Evolutionary conservation across 2,888 invertebrate genomes (phyloP), one percentile per base, ranked within the genome.

Genomic region (Parasteatoda lunata): DNA sequence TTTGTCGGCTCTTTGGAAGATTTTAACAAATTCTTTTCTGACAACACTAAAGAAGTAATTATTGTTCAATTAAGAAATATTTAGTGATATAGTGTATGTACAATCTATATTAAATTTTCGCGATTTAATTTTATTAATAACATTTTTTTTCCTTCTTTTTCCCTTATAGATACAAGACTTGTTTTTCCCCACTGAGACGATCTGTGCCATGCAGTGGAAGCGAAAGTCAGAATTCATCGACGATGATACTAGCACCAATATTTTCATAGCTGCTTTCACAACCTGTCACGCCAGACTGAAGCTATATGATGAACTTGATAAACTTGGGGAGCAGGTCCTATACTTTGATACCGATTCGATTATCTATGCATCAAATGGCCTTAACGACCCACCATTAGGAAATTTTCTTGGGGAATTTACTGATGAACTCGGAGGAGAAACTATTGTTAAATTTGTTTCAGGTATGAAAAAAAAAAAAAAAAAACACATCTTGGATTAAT

Each of bases 191-290:
- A 73, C 48, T 3, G 73, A 66, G 45, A 52, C 72, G 47, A 51
- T 81, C 3, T 51, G 45, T 48, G 73, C 47, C 30, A 5, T 80
- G 2, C 65, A 73, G 7, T 80, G 66, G 66, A n/a, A 51, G 8
- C 8, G 13, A 54, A 13, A 54, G 8, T 3, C 51, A 13, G 73
- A 66, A n/a, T 80, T 73, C 49, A 11, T 72, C 6, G 9, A 8
- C 0, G 72, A 84, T 30, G 77, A 68, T n/a, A 66, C 5, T 13
- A 5, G 47, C 5, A 77, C 84, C 0, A 84, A 84, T 54, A 66
- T 84, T 11, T 84, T 72, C 47, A 4, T 84, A 9, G 77, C 77
- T 13, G 77, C 77, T 6, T 77, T 84, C 49, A 84, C 77, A 3
- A 77, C 84, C 4, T 49, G 66, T 7, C 49, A 54, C 47, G 54